Conservation (phyloP, 2,797 vertebrate genomes). For the Naso thynnoides region DNA sequence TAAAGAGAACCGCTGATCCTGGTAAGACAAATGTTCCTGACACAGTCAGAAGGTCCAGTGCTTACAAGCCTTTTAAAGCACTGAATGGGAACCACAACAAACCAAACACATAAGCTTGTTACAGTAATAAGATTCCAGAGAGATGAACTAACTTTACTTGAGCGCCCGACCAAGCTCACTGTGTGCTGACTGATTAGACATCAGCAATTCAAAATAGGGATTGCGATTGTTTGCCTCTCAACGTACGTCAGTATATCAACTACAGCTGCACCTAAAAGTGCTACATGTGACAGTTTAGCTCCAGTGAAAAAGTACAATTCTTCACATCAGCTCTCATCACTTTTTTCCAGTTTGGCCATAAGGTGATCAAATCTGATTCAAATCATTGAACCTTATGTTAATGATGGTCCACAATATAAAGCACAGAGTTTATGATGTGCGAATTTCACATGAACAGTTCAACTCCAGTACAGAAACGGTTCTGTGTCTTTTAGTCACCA, state of each 20-base stretch:
- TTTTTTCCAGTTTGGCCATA: no score
- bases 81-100: conserved; percentile 75
- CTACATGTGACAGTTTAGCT: no score
- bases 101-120: conserved; percentile 81
- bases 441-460: no score
- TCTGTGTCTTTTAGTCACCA: no score
- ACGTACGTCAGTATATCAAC: not conserved
- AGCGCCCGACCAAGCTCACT: conserved; percentile 48
- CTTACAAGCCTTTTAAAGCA: conserved; percentile 45
- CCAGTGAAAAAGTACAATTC: no score
- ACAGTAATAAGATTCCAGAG: conserved; percentile 84
- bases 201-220: conserved; percentile 11
- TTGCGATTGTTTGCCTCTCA: not conserved
- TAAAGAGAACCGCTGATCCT: conserved; percentile 20
- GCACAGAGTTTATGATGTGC: no score
- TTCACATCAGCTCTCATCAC: no score
- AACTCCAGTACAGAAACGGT: no score
- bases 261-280: not conserved
- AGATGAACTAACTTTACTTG: conserved; percentile 81
- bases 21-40: conserved; percentile 26
- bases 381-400: no score
- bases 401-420: no score
- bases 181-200: conserved; percentile 41
- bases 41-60: conserved; percentile 22
- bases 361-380: no score